Evolutionary conservation across 2,888 invertebrate genomes (phyloP), one percentile per base, ranked within the genome.

Genomic region (Drosophila eohydei): DNA sequence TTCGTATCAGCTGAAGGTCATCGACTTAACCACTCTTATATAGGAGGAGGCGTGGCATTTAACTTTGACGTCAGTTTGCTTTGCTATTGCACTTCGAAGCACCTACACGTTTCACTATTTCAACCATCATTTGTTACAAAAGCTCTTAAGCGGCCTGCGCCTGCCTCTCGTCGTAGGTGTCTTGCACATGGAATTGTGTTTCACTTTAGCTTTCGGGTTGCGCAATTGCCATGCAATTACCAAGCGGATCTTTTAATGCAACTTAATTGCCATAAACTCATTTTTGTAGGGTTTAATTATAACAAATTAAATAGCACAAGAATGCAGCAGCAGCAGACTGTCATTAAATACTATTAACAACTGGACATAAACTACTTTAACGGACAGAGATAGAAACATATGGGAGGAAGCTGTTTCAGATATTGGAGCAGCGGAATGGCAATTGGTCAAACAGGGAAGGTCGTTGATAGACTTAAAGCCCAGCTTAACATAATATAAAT

Each of bases 221-320:
- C 72, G 75, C 75, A 83, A 84, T 57, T 51, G 30, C n/a, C 38
- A 54, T 51, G 62, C 54, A 75, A 87, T 87, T 87, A 75, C 51
- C 61, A 89, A 83, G 84, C 84, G 84, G 89, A 84, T 89, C 78
- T 89, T 67, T 78, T 52, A 44, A 64, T 71, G 52, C 57, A 54
- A 58, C 74, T 78, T 74, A 83, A 83, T 83, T 75, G 72, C 54
- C 36, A 21, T 46, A n/a, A 58, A 59, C 41, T 61, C 50, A 64
- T 55, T 69, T 68, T 71, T 71, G 63, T 52, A 88, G 77, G 86
- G 78, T 85, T 83, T 58, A 78, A 84, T 84, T 83, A 87, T 55
- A 56, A 56, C 66, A 51, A 69, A 78, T 86, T 80, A 81, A 74
- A 64, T 76, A 55, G 21, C 30, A 54, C 68, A 64, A 83, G 68